Percentiles rank a stretch among this genome's conserved stretches.
These are phyloP conservation scores for Cecidostiba fungosa DNA, from an alignment of 2,888 invertebrate genomes.

Conservation along the genomic window DNA sequence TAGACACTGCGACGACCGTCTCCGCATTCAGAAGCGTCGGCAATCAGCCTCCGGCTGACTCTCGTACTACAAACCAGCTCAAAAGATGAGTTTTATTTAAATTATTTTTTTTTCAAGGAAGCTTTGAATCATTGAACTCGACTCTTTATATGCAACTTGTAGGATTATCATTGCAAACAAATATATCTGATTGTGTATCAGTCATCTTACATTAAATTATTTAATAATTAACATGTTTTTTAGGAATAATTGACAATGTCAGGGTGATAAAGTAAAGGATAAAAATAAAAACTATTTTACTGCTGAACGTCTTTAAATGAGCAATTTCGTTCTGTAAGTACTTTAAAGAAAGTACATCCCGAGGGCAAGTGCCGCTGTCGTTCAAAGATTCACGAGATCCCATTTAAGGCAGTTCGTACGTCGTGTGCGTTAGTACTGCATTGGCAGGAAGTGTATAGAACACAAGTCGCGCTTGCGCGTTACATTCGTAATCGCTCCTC, in stretches of 20 bases:
- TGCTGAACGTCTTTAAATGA: neutral
- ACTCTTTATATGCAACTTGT: neutral
- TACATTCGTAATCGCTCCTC: neutral
- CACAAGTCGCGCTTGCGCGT: neutral
- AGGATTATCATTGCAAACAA: too few species aligned
- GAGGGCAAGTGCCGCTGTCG: neutral
- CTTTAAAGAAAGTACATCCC: neutral
- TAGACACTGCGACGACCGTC: neutral
- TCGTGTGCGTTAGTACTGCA: neutral
- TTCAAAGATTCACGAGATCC: constrained; percentile 19
- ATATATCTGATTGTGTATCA: too few species aligned
- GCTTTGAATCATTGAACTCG: neutral
- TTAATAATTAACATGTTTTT: too few species aligned
- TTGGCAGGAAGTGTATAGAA: neutral
- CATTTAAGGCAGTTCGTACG: neutral
- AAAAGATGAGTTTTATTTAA: neutral
- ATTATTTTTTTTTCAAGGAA: neutral
- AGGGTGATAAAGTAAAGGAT: neutral
- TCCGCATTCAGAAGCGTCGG: neutral
- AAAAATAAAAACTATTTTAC: neutral
- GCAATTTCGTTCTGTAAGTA: neutral
- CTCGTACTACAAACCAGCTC: constrained; percentile 4
- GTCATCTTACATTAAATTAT: too few species aligned
- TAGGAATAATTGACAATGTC: neutral
- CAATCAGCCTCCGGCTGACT: neutral